phyloP scores from a whole-genome alignment of 1,140 invertebrate genomes.

The Eriocheir sinensis region DNA sequence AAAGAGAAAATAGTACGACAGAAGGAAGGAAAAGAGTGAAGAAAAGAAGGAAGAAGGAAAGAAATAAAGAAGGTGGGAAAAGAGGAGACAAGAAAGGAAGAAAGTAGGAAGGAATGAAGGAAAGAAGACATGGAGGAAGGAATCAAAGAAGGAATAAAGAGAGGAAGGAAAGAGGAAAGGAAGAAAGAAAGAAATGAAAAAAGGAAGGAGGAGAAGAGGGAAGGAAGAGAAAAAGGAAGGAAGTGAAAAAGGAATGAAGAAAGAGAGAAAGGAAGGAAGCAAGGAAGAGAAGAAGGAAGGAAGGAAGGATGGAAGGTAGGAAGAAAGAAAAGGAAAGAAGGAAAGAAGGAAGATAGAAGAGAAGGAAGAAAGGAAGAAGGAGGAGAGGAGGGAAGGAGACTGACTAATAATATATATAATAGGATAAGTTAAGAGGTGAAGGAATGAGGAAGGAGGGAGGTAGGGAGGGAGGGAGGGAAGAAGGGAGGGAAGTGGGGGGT shows the following conservation, averaged over 20 bases:
- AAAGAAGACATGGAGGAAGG: not conserved
- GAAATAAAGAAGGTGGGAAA: not conserved
- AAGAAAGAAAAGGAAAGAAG: not conserved
- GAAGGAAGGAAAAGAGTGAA: not conserved
- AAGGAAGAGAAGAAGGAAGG: too few species aligned
- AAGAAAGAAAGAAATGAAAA: slow-evolving; percentile 13
- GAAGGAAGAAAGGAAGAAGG: not conserved
- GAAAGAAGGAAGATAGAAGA: not conserved
- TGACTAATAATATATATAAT: too few species aligned
- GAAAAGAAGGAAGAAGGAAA: not conserved
- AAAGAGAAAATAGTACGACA: not conserved
- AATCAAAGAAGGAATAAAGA: too few species aligned
- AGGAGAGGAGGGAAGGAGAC: not conserved
- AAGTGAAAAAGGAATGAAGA: not conserved
- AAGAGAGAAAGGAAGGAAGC: not conserved
- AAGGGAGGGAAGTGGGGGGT: not conserved
- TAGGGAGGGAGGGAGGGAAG: too few species aligned
- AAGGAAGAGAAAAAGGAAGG: not conserved
- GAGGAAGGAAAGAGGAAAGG: not conserved
- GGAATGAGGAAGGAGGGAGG: not conserved
- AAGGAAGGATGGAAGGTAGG: not conserved
- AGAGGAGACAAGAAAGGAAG: not conserved
- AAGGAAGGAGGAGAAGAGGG: slow-evolving; percentile 9
- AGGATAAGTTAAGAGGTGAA: not conserved
- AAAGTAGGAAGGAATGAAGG: not conserved